A percentile compares a stretch with the other conserved stretches of the same genome.
These are phyloP conservation scores for Oenanthe oenanthe DNA, from an alignment of 2,113 vertebrate species.

Conservation along the genomic window DNA sequence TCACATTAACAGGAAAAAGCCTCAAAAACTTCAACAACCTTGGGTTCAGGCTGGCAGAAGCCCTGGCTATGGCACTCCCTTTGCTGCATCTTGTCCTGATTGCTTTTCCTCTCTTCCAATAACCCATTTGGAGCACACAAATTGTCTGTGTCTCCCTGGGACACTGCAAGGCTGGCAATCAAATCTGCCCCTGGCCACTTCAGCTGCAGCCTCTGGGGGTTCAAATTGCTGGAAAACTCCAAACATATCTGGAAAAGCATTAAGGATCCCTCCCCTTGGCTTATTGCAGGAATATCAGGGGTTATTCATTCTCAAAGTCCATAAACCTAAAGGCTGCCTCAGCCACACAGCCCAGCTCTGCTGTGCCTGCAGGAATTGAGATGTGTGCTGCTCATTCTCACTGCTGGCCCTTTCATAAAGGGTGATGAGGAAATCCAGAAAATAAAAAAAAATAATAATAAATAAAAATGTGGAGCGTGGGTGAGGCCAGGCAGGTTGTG, in stretches of 20 bases:
- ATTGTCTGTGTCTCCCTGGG: neutral
- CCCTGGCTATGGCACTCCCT: neutral
- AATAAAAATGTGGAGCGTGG: fast-evolving
- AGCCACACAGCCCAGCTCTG: neutral
- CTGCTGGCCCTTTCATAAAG: neutral
- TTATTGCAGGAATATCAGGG: neutral
- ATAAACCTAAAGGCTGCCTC: neutral
- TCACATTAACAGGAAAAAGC: neutral
- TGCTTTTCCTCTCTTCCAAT: neutral
- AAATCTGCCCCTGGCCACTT: neutral
- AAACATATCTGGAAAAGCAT: neutral
- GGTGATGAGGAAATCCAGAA: neutral
- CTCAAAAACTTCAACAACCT: neutral
- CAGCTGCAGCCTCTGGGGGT: neutral
- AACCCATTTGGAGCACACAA: neutral
- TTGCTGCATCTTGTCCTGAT: neutral
- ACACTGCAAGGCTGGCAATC: neutral
- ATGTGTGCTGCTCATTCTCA: neutral
- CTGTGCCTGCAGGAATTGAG: slow-evolving; percentile 33
- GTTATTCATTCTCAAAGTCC: neutral
- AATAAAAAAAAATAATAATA: neutral
- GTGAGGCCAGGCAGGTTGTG: neutral
- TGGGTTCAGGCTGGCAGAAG: neutral
- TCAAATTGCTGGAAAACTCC: neutral
- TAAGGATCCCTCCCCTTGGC: neutral